Evolutionary conservation across 2,113 vertebrate species (phyloP), one percentile per base, ranked within the genome.

Genomic region (Ranitomeya variabilis): DNA sequence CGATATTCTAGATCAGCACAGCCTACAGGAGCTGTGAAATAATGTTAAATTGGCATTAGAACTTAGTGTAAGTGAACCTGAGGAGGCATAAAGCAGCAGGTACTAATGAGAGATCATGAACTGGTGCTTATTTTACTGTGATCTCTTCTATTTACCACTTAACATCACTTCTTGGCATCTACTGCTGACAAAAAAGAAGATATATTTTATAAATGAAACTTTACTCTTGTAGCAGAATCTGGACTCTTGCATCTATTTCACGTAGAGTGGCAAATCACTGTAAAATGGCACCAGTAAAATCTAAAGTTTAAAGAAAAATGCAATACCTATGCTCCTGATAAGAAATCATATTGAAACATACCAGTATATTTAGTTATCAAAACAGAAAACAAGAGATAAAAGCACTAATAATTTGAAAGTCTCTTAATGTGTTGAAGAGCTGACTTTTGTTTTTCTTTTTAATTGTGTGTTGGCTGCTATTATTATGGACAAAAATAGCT

Each of bases 1-100:
- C 80, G 89, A 84, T 87, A 71, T 62, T 89, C 21, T 77, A 54
- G n/a, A 89, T 79, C 83, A 88, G 64, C 69, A 54, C 59, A 85
- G 74, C 82, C 85, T 76, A 67, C 21, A 81, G 83, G 45, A 69
- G 82, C 82, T 85, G 87, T 55, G 51, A 77, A 78, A 83, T 71
- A 87, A 52, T 14, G 62, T 67, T 66, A 62, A 85, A 85, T 81
- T 89, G 69, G n/a, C 60, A 26, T 66, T 83, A 69, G 62, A 87
- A 69, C 51, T 83, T 84, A 69, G 73, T 52, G 54, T 67, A 89
- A 84, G 60, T 55, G 77, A 89, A 83, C 59, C 80, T n/a, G 64
- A 66, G 59, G 73, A 79, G 82, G 73, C 60, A 89, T 77, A 89
- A 79, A 78, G 78, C 55, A 64, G 74, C 71, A 74, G 69, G 59